Base-by-base conservation (phyloP, 2,113 vertebrate genomes). In the Ceyx margarethae region DNA sequence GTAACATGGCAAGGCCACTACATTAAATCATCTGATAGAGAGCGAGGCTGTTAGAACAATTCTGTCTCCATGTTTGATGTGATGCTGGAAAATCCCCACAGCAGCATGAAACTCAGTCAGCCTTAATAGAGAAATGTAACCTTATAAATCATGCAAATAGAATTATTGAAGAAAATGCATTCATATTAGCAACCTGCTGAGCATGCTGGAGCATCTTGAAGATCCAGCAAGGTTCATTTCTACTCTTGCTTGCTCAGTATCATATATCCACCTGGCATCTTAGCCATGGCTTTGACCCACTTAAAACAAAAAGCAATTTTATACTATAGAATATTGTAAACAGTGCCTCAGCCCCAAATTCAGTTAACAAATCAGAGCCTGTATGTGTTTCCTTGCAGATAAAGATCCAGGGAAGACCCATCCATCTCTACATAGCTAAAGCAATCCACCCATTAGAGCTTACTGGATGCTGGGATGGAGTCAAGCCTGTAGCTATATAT, bases 251-350 rank as follows among this genome's bases (percentile, higher is more conserved):
- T 75, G 61, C 78, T 35, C 18, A 75, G 10, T 53, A 86, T 40
- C 21, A 16, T 18, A 45, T 43, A 89, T 62, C 43, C 37, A 57
- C 40, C 53, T 57, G 42, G 29, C 29, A 77, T 60, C 53, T 67
- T 85, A 29, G 43, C 68, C 62, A 29, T 11, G 4, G 25, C 61
- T 73, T 75, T 80, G 74, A 86, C 40, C 16, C 15, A 53, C 79
- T 94, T 76, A 74, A 84, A 85, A 83, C 29, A 76, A 88, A 83
- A 93, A 48, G 43, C 33, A 60, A 37, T 87, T 92, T 89, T 77
- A 60, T 28, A 45, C 12, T 13, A 51, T 17, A 40, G 56, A 85
- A 56, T 60, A 72, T 7, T 56, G 13, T 23, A 82, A 89, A 66
- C 18, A 71, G 48, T 8, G 5, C 25, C 91, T 79, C 61, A 85